Evolutionary conservation across 2,113 vertebrate genomes (phyloP).

Genomic region (Callaeas wilsoni): DNA sequence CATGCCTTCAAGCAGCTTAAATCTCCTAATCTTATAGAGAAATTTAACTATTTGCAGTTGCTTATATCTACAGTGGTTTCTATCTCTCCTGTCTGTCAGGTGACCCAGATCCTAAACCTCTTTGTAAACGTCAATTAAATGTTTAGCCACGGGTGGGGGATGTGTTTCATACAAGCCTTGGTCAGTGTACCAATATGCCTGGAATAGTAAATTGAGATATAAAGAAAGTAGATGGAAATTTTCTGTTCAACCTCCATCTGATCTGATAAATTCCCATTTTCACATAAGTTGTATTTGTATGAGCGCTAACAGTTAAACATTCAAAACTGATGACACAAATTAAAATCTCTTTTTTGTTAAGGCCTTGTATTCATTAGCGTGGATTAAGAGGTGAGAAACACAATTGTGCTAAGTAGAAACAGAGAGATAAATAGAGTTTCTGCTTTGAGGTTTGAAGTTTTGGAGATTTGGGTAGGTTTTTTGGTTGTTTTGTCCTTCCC

Average conservation of each 20-base stretch:
- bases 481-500: background rate
- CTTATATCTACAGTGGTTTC: background rate
- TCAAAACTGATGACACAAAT: background rate
- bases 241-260: background rate
- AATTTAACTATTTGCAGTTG: conserved; percentile 4
- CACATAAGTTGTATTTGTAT: background rate
- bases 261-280: background rate
- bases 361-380: background rate
- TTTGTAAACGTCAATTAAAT: conserved; percentile 5
- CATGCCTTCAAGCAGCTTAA: background rate
- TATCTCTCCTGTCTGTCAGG: background rate
- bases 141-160: background rate
- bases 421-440: background rate
- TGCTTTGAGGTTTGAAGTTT: background rate
- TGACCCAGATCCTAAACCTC: conserved; percentile 14
- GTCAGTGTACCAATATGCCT: background rate
- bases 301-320: background rate
- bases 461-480: background rate
- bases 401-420: background rate
- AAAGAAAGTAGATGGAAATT: background rate
- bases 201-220: background rate
- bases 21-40: conserved; percentile 5
- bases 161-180: background rate
- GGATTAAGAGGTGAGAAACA: background rate
- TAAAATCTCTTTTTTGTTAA: background rate